phyloP scores from a whole-genome alignment of 2,113 vertebrate species.

The Hylia prasina region DNA sequence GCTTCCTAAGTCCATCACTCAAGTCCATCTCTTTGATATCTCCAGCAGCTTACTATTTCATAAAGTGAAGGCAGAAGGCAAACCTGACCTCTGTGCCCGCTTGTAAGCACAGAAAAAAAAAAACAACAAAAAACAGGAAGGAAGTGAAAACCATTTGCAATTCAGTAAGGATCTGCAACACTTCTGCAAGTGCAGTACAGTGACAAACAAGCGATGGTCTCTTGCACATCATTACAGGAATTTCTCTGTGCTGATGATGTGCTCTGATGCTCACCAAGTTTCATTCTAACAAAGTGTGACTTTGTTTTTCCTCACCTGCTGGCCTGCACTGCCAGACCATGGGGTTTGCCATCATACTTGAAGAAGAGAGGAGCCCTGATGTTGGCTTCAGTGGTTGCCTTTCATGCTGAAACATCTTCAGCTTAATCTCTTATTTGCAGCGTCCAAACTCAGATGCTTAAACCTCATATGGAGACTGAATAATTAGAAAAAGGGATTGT shows the following conservation, averaged over 20 bases:
- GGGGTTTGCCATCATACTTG: not conserved
- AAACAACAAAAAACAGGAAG: not conserved
- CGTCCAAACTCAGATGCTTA: slow-evolving; percentile 65
- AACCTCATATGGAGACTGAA: slow-evolving; percentile 53
- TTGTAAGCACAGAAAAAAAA: not conserved
- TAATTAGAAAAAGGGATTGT: slow-evolving; percentile 65
- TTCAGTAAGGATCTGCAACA: not conserved
- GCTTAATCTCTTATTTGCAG: slow-evolving; percentile 61
- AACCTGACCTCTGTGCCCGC: not conserved
- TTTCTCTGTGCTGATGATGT: not conserved
- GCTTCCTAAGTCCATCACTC: not conserved
- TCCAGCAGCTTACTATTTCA: not conserved
- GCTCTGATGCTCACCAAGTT: not conserved
- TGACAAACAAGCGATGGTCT: not conserved
- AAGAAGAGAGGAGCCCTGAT: not conserved
- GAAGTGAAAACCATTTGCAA: not conserved
- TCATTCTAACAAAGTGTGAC: not conserved
- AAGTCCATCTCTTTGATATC: not conserved
- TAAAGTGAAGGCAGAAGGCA: not conserved
- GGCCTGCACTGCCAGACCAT: not conserved
- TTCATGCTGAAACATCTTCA: not conserved
- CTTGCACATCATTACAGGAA: not conserved
- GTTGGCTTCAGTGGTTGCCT: not conserved
- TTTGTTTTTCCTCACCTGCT: not conserved
- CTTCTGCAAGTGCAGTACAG: not conserved